Conservation (phyloP, 2,113 vertebrate genomes). For the Jaculus jaculus region DNA sequence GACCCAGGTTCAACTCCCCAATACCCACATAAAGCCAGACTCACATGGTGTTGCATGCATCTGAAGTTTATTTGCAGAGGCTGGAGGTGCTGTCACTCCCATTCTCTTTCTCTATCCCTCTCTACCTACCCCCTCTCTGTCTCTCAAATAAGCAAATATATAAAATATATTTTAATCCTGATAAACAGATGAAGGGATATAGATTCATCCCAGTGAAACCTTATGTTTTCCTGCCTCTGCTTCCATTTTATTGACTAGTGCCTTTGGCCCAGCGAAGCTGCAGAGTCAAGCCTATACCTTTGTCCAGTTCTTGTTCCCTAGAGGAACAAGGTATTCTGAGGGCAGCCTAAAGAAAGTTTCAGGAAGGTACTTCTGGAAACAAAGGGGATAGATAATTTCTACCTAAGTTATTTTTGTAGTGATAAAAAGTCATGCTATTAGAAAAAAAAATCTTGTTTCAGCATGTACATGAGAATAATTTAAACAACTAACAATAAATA, state of each 20-base stretch:
- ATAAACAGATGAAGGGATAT: no score
- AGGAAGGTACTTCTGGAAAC: not conserved
- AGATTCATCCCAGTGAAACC: no score
- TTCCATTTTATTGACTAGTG: not conserved
- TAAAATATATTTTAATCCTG: no score
- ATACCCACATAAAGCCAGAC: no score
- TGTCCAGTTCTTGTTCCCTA: not conserved
- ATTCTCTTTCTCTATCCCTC: no score
- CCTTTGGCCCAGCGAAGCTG: not conserved
- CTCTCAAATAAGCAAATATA: no score
- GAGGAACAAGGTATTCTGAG: not conserved
- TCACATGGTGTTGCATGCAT: no score
- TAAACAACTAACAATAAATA: not conserved
- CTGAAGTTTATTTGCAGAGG: no score
- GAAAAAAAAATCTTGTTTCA: slow-evolving; percentile 19
- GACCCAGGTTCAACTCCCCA: no score
- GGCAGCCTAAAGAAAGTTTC: not conserved
- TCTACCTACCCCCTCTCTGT: no score
- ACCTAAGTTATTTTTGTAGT: not conserved
- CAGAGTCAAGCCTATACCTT: not conserved
- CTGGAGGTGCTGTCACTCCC: no score
- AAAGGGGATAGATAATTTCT: not conserved
- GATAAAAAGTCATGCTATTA: not conserved
- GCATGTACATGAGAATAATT: not conserved
- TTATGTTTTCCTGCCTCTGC: not conserved